Conservation (phyloP, 2,888 invertebrate species). For the Serrognathus titanus region DNA sequence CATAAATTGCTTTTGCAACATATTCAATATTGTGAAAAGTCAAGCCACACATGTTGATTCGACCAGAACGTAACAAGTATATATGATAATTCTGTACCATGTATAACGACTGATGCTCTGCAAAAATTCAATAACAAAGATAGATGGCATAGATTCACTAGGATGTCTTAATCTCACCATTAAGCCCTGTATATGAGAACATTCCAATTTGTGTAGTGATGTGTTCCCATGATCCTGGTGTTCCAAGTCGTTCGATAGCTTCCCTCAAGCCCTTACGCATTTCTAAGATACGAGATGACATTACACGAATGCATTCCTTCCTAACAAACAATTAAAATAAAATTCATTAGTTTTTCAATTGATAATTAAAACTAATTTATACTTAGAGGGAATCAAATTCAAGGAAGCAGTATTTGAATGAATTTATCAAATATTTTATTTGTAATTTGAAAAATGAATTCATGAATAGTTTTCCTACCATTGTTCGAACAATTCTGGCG, state of each 20-base stretch:
- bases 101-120: conserved; percentile 67
- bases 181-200: conserved; percentile 97
- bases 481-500: conserved; percentile 51
- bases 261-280: conserved; percentile 80
- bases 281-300: conserved; percentile 83
- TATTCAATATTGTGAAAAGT: conserved; percentile 88
- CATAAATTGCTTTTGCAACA: conserved; percentile 84
- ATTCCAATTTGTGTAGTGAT: conserved; percentile 95
- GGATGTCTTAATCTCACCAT: conserved; percentile 40
- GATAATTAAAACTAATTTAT: too few species aligned
- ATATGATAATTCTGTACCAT: conserved; percentile 82
- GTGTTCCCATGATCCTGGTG: conserved; percentile 95
- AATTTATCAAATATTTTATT: too few species aligned
- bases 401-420: too few species aligned
- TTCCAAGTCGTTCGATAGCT: conserved; percentile 68
- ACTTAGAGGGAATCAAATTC: too few species aligned
- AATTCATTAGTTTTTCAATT: too few species aligned
- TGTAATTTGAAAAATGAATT: too few species aligned
- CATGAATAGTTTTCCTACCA: not conserved
- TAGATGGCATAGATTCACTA: too few species aligned
- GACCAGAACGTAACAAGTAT: conserved; percentile 87
- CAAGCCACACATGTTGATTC: conserved; percentile 95
- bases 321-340: not conserved
- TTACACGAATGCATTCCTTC: conserved; percentile 73
- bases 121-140: conserved; percentile 1